phyloP scores from a whole-genome alignment of 2,797 vertebrate genomes.

The Cyclura pinguis region DNA sequence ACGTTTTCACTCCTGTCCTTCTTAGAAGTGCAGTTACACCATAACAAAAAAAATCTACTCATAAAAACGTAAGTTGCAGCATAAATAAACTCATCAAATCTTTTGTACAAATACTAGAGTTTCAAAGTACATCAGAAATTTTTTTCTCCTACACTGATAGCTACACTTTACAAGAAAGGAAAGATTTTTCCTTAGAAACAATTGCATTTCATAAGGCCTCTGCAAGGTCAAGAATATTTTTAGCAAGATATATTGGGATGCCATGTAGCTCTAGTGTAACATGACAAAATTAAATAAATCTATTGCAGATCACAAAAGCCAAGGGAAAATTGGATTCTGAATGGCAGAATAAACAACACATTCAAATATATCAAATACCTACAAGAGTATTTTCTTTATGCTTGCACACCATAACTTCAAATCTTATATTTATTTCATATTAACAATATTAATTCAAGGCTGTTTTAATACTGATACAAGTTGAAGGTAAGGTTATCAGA shows the following conservation, averaged over 20 bases:
- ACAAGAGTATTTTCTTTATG: neutral
- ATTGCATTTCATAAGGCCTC: conserved; percentile 57
- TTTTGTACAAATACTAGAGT: conserved; percentile 61
- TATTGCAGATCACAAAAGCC: conserved; percentile 51
- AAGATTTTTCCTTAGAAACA: conserved; percentile 64
- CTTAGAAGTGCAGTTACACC: conserved; percentile 32
- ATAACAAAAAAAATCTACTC: conserved; percentile 59
- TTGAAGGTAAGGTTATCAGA: neutral
- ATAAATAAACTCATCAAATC: conserved; percentile 35
- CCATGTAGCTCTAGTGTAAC: conserved; percentile 50
- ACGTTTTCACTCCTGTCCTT: conserved; percentile 36
- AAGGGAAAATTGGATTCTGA: neutral
- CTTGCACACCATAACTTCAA: neutral
- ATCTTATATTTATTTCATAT: neutral
- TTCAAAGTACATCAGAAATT: conserved; percentile 56
- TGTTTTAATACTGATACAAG: neutral
- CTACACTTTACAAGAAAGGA: conserved; percentile 55
- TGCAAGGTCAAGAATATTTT: conserved; percentile 71
- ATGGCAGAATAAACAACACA: neutral
- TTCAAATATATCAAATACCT: neutral
- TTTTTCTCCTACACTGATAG: conserved; percentile 61
- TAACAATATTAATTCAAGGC: neutral
- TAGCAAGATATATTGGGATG: conserved; percentile 54
- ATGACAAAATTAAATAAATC: conserved; percentile 58
- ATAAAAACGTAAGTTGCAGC: conserved; percentile 67